Base-by-base conservation (phyloP, 2,797 vertebrate species). In the Pangasius macronema region DNA sequence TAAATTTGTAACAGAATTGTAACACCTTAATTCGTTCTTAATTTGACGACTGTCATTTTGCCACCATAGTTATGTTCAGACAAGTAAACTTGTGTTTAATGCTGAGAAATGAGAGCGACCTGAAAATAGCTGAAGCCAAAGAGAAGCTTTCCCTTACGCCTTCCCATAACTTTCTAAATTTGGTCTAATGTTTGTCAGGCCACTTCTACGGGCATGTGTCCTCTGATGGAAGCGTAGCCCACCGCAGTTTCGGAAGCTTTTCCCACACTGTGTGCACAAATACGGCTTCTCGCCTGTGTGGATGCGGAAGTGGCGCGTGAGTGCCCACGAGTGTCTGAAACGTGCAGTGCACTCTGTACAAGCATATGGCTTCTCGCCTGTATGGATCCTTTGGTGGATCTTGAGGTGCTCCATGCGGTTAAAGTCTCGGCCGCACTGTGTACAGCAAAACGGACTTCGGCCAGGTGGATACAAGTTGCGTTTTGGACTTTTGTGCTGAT, bases 201-300 rank as follows among this genome's bases (percentile, higher is more conserved):
- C 42, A 59, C 18, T 14, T 77, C 59, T 80, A n/a, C 70, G 81
- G 5, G 87, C 88, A 61, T 92, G 92, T 2, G 86, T 90, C 49
- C 90, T 89, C 88, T 93, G 92, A 87, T 93, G 93, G 53, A 91
- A 91, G 51, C 90, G 88, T 22, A 93, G 85, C 33, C 92, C 92
- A 46, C 91, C 91, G 14, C 91, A 92, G 73, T 92, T 93, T 68
- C 92, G 77, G 89, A 93, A 93, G 3, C 88, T 92, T 88, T 92
- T 93, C 18, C 91, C 91, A 85, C 93, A 93, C 39, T 90, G 91
- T 39, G 68, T 86, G 76, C 93, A 93, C 63, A 84, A 79, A 51
- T 93, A 93, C 6, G 93, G 93, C 87, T 92, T 93, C 85, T 93
- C 93, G 13, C 93, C 93, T 0, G 93, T 93, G 88, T 93, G 93